A percentile compares a stretch with the other conserved stretches of the same genome.
Evolutionary conservation across 2,113 vertebrate species (phyloP).

Genomic region (Vombatus ursinus): DNA sequence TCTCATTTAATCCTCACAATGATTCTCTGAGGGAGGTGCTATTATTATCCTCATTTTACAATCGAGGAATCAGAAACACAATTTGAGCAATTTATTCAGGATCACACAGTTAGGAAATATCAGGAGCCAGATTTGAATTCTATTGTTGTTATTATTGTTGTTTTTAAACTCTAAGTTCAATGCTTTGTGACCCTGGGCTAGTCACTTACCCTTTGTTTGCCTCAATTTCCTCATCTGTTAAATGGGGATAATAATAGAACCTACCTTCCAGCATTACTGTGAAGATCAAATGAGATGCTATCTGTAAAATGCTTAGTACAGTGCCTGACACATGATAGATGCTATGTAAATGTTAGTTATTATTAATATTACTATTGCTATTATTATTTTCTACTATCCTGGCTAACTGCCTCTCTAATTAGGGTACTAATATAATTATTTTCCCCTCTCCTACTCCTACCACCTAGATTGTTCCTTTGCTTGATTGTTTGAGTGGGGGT

Average conservation of each 20-base stretch:
- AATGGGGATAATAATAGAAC: background rate
- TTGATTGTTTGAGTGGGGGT: too few relatives aligned
- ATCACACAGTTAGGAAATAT: background rate
- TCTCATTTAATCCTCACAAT: background rate
- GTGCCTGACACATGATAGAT: too few relatives aligned
- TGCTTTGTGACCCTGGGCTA: too few relatives aligned
- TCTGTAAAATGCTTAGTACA: background rate
- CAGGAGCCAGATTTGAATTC: background rate
- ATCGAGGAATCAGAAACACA: background rate
- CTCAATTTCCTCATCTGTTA: background rate
- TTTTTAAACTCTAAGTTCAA: too few relatives aligned
- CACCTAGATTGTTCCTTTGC: too few relatives aligned
- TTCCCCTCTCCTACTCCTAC: too few relatives aligned
- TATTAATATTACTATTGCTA: too few relatives aligned
- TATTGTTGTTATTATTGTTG: background rate
- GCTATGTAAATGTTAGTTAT: too few relatives aligned
- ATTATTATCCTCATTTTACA: background rate
- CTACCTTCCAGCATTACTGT: background rate
- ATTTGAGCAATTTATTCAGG: too few relatives aligned
- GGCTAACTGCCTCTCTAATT: too few relatives aligned
- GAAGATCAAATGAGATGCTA: background rate
- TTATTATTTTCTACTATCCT: too few relatives aligned
- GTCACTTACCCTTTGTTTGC: background rate
- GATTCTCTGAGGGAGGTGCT: background rate
- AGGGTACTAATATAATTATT: too few relatives aligned